Evolutionary conservation across 2,797 vertebrate species (phyloP), one percentile per base, ranked within the genome.

Genomic region (Mareca penelope): DNA sequence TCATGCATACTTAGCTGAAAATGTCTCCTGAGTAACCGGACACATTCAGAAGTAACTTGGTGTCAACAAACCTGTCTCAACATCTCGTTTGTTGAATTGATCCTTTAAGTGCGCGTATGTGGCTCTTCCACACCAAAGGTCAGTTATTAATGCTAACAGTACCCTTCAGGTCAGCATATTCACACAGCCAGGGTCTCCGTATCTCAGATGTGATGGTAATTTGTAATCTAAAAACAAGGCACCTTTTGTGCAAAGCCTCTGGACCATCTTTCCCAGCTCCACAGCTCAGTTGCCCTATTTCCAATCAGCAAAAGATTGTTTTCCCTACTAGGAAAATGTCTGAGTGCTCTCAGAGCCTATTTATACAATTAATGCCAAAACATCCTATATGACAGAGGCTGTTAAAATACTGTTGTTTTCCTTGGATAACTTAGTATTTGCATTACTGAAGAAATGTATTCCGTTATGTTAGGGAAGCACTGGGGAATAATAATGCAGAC

Each of bases 391-490:
- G 87, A 24, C 42, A 89, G 75, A 63, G 33, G 31, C 22, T 82
- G 29, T 52, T 85, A 46, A 93, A 87, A 89, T 40, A n/a, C 22
- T 80, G 22, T 72, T 80, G 70, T 64, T 93, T 89, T 80, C 40
- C n/a, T 93, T 94, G 76, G 84, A 37, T 73, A 59, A 16, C 52
- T 80, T 55, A 63, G 14, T 64, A 85, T 93, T 94, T 96, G 56
- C 39, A 40, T 72, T 75, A 48, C 69, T 90, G 75, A 48, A 86
- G 64, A 81, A 77, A 81, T 19, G 8, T 33, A 5, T 46, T 76
- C 46, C 37, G n/a, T 67, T 53, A 9, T 33, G 60, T 78, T 90
- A 59, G 80, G 70, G 73, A 80, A 93, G 60, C 60, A 72, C 35
- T 60, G 44, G 80, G 90, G 55, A 91, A 57, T 71, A 92, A 84